Evolutionary conservation across 1,140 invertebrate genomes (phyloP).

Genomic region (Leptopilina boulardi): DNA sequence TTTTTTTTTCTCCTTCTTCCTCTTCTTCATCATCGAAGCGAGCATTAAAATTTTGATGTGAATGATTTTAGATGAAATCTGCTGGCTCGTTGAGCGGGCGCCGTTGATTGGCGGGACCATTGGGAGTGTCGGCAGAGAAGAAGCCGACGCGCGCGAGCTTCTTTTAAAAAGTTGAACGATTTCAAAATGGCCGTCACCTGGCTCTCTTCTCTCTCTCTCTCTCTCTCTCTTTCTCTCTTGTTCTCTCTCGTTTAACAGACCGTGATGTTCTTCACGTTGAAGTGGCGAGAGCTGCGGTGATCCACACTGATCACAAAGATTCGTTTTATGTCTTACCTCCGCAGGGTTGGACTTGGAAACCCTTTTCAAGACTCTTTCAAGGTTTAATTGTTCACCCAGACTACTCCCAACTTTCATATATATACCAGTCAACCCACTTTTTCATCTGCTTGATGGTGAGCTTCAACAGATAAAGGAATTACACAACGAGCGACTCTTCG

Average conservation of each 20-base stretch:
- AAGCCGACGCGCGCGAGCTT: background rate
- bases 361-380: background rate
- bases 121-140: background rate
- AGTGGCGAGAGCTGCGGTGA: slow-evolving; percentile 19
- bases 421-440: background rate
- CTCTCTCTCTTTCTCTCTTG: too few relatives aligned
- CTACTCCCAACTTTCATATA: slow-evolving; percentile 9
- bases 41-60: slow-evolving; percentile 7
- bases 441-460: slow-evolving; percentile 13
- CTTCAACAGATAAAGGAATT: slow-evolving; percentile 20
- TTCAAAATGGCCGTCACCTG: background rate
- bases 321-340: slow-evolving; percentile 13
- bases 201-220: background rate
- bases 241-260: background rate
- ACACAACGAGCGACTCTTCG: background rate
- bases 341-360: background rate
- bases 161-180: slow-evolving; percentile 13
- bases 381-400: slow-evolving; percentile 37
- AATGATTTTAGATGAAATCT: slow-evolving; percentile 23
- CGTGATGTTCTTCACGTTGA: background rate
- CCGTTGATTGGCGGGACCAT: slow-evolving; percentile 9
- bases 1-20: background rate
- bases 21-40: background rate
- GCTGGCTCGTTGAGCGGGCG: background rate
- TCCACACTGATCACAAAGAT: slow-evolving; percentile 13